Conservation (phyloP, 2,888 invertebrate genomes). For the Drosophila mettleri region DNA sequence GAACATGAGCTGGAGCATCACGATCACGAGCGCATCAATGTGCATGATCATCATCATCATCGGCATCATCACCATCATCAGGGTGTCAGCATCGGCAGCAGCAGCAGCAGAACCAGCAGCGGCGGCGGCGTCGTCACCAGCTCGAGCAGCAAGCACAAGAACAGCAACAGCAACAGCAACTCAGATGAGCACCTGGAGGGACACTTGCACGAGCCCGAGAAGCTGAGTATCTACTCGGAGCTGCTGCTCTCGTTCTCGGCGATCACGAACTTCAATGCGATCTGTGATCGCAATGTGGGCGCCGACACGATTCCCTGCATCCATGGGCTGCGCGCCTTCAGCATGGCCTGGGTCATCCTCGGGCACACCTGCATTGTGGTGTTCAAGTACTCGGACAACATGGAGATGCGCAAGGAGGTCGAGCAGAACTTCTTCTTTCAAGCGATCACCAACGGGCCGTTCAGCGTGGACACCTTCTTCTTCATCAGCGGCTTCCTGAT, state of each 20-base stretch:
- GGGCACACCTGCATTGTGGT: constrained; percentile 92
- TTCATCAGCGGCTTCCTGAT: constrained; percentile 93
- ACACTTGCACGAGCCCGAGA: constrained; percentile 86
- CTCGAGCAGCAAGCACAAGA: constrained; percentile 14
- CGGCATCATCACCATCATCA: constrained; percentile 31
- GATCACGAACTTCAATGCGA: constrained; percentile 91
- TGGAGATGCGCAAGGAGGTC: constrained; percentile 89
- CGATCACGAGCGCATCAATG: constrained; percentile 43
- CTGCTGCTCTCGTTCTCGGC: constrained; percentile 92
- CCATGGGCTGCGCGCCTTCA: constrained; percentile 89
- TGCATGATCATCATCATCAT: constrained; percentile 36
- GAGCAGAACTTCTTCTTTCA: constrained; percentile 93
- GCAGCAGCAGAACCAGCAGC: constrained; percentile 11
- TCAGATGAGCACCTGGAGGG: constrained; percentile 87
- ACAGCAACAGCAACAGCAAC: constrained; percentile 82
- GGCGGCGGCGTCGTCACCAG: constrained; percentile 4
- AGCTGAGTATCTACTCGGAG: constrained; percentile 86
- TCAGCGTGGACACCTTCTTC: constrained; percentile 93
- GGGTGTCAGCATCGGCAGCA: constrained; percentile 17
- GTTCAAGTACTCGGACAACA: constrained; percentile 94
- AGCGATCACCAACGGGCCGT: constrained; percentile 91
- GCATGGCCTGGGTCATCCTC: constrained; percentile 90
- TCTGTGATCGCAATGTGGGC: constrained; percentile 92
- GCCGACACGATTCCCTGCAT: constrained; percentile 92
- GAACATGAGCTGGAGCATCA: constrained; percentile 41